Evolutionary conservation across 2,888 invertebrate species (phyloP).

Genomic region (Drosophila longiperda): DNA sequence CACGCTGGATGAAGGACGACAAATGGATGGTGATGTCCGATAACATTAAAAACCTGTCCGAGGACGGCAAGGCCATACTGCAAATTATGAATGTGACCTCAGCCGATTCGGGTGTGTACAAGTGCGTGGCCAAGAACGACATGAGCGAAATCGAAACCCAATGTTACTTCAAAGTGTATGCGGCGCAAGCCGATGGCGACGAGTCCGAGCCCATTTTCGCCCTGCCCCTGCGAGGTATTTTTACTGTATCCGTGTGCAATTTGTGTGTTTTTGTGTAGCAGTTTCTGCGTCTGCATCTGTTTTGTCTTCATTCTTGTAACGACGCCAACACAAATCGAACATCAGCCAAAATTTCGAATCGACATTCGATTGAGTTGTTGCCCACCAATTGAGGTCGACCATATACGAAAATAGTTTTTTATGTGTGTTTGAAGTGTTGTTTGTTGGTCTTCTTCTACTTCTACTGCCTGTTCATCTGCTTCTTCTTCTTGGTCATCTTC

Average conservation of each 20-base stretch:
- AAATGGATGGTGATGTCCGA: constrained; percentile 86
- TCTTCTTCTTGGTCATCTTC: constrained; percentile 1
- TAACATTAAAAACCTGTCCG: constrained; percentile 87
- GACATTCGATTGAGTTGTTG: constrained; percentile 35
- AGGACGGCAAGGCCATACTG: constrained; percentile 90
- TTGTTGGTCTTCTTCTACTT: constrained; percentile 27
- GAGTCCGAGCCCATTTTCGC: constrained; percentile 85
- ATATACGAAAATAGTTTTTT: constrained; percentile 73
- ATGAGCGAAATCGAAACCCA: constrained; percentile 90
- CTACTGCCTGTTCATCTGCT: constrained; percentile 4
- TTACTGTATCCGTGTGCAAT: constrained; percentile 25
- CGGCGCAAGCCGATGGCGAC: constrained; percentile 83
- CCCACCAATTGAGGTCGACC: constrained; percentile 73
- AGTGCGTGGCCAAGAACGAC: constrained; percentile 91
- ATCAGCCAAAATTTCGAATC: constrained; percentile 36
- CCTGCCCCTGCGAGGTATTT: constrained; percentile 88
- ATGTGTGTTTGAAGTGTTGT: constrained; percentile 55
- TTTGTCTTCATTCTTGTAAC: constrained; percentile 51
- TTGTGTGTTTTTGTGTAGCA: constrained; percentile 16
- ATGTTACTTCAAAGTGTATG: constrained; percentile 87
- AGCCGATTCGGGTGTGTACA: constrained; percentile 92
- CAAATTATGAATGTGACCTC: constrained; percentile 89
- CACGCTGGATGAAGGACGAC: constrained; percentile 92
- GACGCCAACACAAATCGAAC: constrained; percentile 54
- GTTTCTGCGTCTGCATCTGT: constrained; percentile 20